A percentile compares a stretch with the other conserved stretches of the same genome.
These are phyloP conservation scores for Zosterops borbonicus DNA, from an alignment of 2,113 vertebrate genomes.

Conservation along the genomic window DNA sequence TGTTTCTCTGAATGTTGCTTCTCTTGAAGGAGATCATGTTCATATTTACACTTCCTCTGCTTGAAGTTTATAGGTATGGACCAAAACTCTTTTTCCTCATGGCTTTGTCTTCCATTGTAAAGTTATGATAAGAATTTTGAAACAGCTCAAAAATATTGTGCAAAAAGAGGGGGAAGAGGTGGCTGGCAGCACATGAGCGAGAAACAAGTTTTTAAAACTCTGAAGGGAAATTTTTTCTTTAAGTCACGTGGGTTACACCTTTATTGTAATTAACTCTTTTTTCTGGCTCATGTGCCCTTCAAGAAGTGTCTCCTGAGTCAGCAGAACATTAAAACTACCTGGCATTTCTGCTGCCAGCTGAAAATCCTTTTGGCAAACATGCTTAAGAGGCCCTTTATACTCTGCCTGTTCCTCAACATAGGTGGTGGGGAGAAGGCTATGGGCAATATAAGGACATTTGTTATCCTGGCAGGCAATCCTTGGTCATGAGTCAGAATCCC, in stretches of 20 bases:
- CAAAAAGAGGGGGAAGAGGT: not conserved
- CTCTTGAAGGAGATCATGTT: not conserved
- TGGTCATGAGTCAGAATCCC: not conserved
- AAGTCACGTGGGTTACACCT: not conserved
- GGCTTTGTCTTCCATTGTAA: not conserved
- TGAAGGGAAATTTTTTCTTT: not conserved
- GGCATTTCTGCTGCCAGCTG: not conserved
- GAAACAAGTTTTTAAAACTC: not conserved
- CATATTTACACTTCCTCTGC: not conserved
- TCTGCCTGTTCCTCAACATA: not conserved
- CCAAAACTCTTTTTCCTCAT: not conserved
- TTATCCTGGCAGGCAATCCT: not conserved
- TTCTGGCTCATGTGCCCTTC: not conserved
- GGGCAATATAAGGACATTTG: rapidly evolving
- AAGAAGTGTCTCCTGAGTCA: not conserved
- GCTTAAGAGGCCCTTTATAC: not conserved
- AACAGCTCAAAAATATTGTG: not conserved
- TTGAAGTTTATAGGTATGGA: not conserved
- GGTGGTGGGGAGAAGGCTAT: not conserved
- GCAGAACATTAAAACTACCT: not conserved
- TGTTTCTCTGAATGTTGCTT: not conserved
- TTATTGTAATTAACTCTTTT: not conserved
- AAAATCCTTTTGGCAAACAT: not conserved
- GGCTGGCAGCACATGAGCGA: rapidly evolving
- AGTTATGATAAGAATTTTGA: not conserved